phyloP scores from a whole-genome alignment of 2,888 invertebrate species.

The Sesamia inferens region DNA sequence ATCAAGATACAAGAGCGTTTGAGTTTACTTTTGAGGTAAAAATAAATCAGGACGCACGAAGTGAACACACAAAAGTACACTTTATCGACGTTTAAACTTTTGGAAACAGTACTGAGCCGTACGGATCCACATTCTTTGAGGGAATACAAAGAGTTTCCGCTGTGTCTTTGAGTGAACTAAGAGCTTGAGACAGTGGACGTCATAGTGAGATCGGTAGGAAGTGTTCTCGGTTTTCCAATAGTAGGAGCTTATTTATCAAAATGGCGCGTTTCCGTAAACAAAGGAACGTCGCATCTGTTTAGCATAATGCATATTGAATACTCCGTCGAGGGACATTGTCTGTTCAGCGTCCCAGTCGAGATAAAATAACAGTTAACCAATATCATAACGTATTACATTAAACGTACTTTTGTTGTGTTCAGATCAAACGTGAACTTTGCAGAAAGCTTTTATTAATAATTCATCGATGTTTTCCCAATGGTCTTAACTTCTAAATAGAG shows the following conservation, averaged over 20 bases:
- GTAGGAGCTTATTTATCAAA: conserved; percentile 62
- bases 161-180: conserved; percentile 39
- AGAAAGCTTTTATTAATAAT: conserved; percentile 40
- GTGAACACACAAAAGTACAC: conserved; percentile 56
- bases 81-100: conserved; percentile 52
- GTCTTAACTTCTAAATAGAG: conserved; percentile 9
- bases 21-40: conserved; percentile 82
- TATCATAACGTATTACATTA: conserved; percentile 43
- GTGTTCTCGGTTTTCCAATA: conserved; percentile 54
- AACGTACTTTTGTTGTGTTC: conserved; percentile 18
- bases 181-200: conserved; percentile 35
- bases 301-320: conserved; percentile 72
- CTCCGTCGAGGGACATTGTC: conserved; percentile 49
- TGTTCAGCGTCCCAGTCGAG: conserved; percentile 44
- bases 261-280: conserved; percentile 66
- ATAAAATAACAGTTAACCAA: conserved; percentile 49
- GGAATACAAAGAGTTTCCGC: conserved; percentile 59
- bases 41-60: conserved; percentile 72
- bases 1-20: conserved; percentile 78
- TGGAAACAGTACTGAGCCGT: conserved; percentile 40
- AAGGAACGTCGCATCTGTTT: conserved; percentile 66
- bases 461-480: conserved; percentile 26
- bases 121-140: conserved; percentile 34
- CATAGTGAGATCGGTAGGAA: conserved; percentile 53
- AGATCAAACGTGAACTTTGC: conserved; percentile 46